Evolutionary conservation across 2,888 invertebrate genomes (phyloP).

Genomic region (Tuberolachnus salignus): DNA sequence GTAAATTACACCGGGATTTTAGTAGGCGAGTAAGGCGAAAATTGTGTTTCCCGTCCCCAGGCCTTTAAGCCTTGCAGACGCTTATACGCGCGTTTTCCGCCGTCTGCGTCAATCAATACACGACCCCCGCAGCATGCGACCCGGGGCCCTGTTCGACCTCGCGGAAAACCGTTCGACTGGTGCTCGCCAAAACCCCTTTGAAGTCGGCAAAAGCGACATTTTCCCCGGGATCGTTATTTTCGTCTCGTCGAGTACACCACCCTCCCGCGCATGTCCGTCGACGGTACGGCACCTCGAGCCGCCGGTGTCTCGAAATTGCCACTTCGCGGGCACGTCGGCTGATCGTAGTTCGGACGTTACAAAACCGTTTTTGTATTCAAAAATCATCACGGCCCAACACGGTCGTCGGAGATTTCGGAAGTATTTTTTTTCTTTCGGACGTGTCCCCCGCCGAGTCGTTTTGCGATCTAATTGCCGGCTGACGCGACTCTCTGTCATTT

Average conservation of each 20-base stretch:
- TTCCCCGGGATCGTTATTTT: conserved; percentile 32
- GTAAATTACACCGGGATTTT: neutral
- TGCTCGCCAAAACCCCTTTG: conserved; percentile 8
- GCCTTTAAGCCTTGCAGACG: conserved; percentile 27
- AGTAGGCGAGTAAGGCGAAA: conserved; percentile 15
- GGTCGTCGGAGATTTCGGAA: too few relatives aligned
- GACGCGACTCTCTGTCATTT: too few relatives aligned
- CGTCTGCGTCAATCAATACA: neutral
- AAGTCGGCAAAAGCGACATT: conserved; percentile 25
- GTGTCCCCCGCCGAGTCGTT: too few relatives aligned
- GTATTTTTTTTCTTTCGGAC: too few relatives aligned
- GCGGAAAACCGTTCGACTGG: neutral
- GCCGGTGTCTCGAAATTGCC: neutral
- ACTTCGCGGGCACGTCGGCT: neutral
- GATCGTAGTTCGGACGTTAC: too few relatives aligned
- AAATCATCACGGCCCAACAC: too few relatives aligned
- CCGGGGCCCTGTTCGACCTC: too few relatives aligned
- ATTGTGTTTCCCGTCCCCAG: conserved; percentile 1
- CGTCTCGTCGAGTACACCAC: neutral
- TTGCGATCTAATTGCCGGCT: too few relatives aligned
- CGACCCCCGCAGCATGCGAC: neutral
- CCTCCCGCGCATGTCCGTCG: neutral
- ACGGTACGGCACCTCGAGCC: neutral
- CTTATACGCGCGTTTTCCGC: neutral
- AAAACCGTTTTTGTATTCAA: too few relatives aligned